Conservation (phyloP, 2,888 invertebrate genomes). For the Helobdella robusta region DNA sequence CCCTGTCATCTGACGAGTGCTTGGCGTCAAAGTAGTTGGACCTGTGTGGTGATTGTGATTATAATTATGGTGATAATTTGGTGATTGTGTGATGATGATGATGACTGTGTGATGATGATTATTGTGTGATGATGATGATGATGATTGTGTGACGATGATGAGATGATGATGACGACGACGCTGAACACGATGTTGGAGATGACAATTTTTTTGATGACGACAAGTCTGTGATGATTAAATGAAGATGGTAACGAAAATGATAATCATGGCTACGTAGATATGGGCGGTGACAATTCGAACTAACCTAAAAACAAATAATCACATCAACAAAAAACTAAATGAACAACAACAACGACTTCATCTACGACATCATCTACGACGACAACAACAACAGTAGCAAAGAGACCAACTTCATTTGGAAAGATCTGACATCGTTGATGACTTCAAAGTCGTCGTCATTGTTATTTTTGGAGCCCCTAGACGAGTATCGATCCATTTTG, state of each 20-base stretch:
- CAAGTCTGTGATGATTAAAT: too few relatives aligned
- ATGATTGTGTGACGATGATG: too few relatives aligned
- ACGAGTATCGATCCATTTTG: constrained; percentile 32
- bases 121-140: too few relatives aligned
- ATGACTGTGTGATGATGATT: neutral
- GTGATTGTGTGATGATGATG: neutral
- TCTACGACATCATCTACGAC: neutral
- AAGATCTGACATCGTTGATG: constrained; percentile 30
- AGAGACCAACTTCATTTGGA: constrained; percentile 19
- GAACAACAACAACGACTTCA: neutral
- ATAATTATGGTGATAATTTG: neutral
- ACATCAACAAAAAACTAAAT: neutral
- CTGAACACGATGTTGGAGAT: too few relatives aligned
- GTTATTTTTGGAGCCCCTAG: constrained; percentile 39
- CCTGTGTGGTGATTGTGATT: neutral
- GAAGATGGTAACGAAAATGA: too few relatives aligned
- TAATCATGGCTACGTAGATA: too few relatives aligned
- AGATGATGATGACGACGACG: too few relatives aligned
- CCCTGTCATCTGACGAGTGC: neutral
- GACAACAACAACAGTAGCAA: neutral
- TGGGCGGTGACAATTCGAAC: neutral
- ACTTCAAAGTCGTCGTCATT: constrained; percentile 51
- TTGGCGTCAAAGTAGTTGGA: constrained; percentile 18
- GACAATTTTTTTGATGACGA: too few relatives aligned
- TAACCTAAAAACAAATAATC: neutral